Conservation (phyloP, 1,140 invertebrate genomes). For the Zeugodacus cucurbitae region DNA sequence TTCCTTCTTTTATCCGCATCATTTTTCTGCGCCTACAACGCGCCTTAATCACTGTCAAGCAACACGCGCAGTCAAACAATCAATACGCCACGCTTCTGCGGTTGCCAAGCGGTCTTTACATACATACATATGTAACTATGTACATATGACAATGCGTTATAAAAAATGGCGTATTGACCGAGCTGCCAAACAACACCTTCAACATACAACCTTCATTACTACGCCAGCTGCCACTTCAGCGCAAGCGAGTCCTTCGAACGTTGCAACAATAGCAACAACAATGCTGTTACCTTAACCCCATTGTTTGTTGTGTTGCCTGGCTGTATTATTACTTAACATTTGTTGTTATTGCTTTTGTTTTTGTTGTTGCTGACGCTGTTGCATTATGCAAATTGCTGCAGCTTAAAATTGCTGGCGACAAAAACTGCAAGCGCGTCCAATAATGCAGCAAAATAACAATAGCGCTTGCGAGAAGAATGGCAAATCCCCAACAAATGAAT, state of each 20-base stretch:
- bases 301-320: background rate
- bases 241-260: background rate
- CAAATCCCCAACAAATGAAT: conserved; percentile 2
- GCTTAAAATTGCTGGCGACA: conserved; percentile 9
- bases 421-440: background rate
- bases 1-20: background rate
- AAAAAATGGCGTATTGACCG: conserved; percentile 12
- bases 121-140: too few species aligned
- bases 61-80: background rate
- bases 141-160: background rate
- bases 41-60: conserved; percentile 21
- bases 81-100: background rate
- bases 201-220: background rate
- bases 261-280: background rate
- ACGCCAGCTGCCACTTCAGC: background rate
- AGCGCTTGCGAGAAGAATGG: background rate
- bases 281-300: conserved; percentile 16
- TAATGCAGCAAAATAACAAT: background rate
- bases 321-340: background rate
- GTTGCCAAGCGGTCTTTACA: background rate
- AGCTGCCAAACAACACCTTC: background rate
- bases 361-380: conserved; percentile 23
- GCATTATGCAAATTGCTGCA: conserved; percentile 32
- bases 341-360: background rate
- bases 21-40: background rate